Percentiles rank a stretch among this genome's conserved stretches.
Conservation (phyloP, 2,888 invertebrate genomes). For the Incurvaria masculella region DNA sequence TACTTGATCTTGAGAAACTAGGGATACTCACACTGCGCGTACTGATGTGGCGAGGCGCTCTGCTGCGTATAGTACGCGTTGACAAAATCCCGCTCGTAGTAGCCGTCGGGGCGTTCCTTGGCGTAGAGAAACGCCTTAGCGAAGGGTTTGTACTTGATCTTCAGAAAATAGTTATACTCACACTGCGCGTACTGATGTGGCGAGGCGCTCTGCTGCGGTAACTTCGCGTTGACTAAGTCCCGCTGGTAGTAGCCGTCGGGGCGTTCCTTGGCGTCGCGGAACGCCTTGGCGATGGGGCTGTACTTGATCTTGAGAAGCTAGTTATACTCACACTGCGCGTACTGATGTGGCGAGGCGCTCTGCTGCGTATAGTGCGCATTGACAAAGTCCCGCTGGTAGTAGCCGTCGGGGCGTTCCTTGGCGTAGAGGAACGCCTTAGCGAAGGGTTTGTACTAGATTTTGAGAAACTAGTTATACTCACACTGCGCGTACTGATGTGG, state of each 20-base stretch:
- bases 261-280: constrained; percentile 89
- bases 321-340: too few relatives aligned
- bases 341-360: constrained; percentile 49
- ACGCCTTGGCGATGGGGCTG: constrained; percentile 98
- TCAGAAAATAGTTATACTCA: too few relatives aligned
- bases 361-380: constrained; percentile 49
- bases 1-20: constrained; percentile 96
- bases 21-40: constrained; percentile 55
- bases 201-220: constrained; percentile 49
- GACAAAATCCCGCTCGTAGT: too few relatives aligned
- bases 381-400: constrained; percentile 57
- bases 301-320: constrained; percentile 96
- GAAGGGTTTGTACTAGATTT: constrained; percentile 97
- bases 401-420: constrained; percentile 73
- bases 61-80: constrained; percentile 51
- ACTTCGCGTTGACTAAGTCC: constrained; percentile 53
- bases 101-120: too few relatives aligned
- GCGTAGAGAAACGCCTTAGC: constrained; percentile 98
- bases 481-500: too few relatives aligned
- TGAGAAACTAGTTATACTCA: too few relatives aligned
- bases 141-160: constrained; percentile 97
- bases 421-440: constrained; percentile 98
- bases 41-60: constrained; percentile 49
- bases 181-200: too few relatives aligned
- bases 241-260: constrained; percentile 63